These are phyloP conservation scores for Drosophila erecta DNA, from an alignment of 1,140 invertebrate genomes.

Conservation along the genomic window DNA sequence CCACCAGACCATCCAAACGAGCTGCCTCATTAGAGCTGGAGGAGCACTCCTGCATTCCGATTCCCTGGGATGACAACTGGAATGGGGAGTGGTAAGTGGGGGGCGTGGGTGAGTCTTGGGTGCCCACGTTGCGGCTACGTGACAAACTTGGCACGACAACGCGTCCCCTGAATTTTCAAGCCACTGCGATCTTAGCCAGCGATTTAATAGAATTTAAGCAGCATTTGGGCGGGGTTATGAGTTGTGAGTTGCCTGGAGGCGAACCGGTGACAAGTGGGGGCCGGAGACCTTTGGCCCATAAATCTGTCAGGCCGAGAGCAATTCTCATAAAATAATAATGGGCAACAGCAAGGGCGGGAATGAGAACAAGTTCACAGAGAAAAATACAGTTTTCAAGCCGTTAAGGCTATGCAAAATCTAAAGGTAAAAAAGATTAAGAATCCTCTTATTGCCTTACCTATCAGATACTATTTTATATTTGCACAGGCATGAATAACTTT, in stretches of 20 bases:
- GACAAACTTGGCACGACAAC: conserved; percentile 61
- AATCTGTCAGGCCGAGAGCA: conserved; percentile 67
- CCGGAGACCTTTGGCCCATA: conserved; percentile 46
- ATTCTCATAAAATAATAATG: conserved; percentile 67
- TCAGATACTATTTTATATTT: too few species aligned
- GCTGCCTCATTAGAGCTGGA: conserved; percentile 50
- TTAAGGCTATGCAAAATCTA: background rate
- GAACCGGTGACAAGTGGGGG: background rate
- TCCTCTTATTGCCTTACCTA: too few species aligned
- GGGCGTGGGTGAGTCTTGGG: background rate
- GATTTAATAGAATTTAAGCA: conserved; percentile 79
- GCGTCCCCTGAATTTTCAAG: conserved; percentile 32
- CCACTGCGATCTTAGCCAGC: conserved; percentile 35
- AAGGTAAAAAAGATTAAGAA: too few species aligned
- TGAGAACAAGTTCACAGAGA: conserved; percentile 3
- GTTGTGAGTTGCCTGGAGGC: background rate
- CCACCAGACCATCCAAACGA: conserved; percentile 4
- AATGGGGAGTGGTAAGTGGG: background rate
- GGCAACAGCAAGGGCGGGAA: conserved; percentile 16
- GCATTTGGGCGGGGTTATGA: conserved; percentile 50
- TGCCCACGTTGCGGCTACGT: conserved; percentile 65
- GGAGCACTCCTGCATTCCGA: conserved; percentile 27
- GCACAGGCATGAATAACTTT: too few species aligned
- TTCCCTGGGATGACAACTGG: background rate
- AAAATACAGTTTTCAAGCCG: background rate